Percentiles rank a stretch among this genome's conserved stretches.
Conservation (phyloP, 2,888 invertebrate species). For the Eremobia ochroleuca region DNA sequence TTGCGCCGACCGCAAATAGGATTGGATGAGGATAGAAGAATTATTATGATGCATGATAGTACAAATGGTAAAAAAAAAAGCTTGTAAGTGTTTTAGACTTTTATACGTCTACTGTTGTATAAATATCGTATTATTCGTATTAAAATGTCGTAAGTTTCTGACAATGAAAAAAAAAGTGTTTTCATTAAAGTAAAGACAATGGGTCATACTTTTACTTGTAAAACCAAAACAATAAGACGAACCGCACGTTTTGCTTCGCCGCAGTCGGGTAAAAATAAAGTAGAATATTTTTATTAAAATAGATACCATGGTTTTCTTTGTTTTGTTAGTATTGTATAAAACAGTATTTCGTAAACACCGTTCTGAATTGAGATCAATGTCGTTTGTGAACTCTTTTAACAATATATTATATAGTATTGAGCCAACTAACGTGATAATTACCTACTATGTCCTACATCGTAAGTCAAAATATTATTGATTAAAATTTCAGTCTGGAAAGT, state of each 20-base stretch:
- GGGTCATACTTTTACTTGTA: no score
- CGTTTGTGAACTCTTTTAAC: conserved; percentile 16
- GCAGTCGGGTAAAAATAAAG: background rate
- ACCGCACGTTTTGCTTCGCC: background rate
- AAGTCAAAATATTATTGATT: background rate
- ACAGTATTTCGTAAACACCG: conserved; percentile 27
- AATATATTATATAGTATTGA: conserved; percentile 1
- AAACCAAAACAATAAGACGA: no score
- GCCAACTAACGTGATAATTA: conserved; percentile 14
- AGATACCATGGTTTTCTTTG: background rate
- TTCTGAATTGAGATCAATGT: conserved; percentile 29
- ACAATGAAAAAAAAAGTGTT: background rate
- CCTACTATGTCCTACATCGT: background rate
- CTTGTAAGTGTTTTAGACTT: background rate
- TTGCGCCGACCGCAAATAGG: background rate
- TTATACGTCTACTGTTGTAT: background rate
- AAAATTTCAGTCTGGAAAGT: background rate
- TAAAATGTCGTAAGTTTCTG: background rate
- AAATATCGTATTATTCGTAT: background rate
- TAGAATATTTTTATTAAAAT: conserved; percentile 4
- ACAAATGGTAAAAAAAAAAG: background rate
- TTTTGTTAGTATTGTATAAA: conserved; percentile 20
- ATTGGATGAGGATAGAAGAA: background rate
- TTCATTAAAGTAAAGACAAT: background rate
- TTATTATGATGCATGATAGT: background rate